Conservation (phyloP, 2,113 vertebrate genomes). For the Eublepharis macularius region DNA sequence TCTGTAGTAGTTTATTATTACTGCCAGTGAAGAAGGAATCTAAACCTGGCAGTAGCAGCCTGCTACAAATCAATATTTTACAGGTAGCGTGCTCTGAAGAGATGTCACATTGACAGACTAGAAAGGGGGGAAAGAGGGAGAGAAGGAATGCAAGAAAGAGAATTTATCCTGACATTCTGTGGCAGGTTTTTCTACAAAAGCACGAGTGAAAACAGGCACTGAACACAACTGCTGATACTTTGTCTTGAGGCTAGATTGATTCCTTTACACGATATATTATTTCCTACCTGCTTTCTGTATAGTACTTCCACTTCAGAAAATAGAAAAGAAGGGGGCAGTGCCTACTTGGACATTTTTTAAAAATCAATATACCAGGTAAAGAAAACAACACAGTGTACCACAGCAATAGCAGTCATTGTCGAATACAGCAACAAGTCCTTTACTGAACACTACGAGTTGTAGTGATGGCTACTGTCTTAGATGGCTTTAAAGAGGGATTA, state of each 20-base stretch:
- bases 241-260: conserved; percentile 28
- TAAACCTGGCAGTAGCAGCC: conserved; percentile 81
- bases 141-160: conserved; percentile 49
- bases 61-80: conserved; percentile 86
- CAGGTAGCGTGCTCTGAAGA: conserved; percentile 84
- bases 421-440: no score
- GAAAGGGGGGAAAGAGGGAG: conserved; percentile 51
- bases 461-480: no score
- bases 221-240: conserved; percentile 36
- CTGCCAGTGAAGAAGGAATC: conserved; percentile 78
- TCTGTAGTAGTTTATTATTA: conserved; percentile 78
- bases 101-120: conserved; percentile 80
- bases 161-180: conserved; percentile 75
- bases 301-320: conserved; percentile 22
- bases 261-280: conserved; percentile 57
- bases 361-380: neutral
- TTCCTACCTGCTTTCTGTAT: conserved; percentile 47
- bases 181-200: conserved; percentile 72
- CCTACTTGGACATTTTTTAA: conserved; percentile 1
- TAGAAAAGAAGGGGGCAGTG: neutral
- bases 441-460: no score
- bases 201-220: conserved; percentile 61
- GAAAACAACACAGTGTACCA: neutral
- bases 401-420: neutral
- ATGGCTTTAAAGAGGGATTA: no score